phyloP scores from a whole-genome alignment of 2,888 invertebrate species.

The Chymomyza fuscimana region DNA sequence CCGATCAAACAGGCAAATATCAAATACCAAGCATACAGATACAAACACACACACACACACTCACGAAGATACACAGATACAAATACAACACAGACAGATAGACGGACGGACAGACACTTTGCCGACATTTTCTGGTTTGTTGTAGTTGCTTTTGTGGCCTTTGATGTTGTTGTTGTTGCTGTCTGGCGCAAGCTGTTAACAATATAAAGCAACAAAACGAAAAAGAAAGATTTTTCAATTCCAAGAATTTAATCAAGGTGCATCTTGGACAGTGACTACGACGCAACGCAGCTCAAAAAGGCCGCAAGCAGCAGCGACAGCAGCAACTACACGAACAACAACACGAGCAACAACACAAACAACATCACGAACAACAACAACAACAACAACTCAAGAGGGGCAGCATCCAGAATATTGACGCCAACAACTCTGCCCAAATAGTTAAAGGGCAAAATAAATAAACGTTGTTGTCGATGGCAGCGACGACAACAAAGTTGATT shows the following conservation, averaged over 20 bases:
- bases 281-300: constrained; percentile 27
- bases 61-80: background rate
- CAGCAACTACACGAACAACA: too few species aligned
- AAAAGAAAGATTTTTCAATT: constrained; percentile 45
- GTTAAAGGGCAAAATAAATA: constrained; percentile 66
- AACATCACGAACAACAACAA: background rate
- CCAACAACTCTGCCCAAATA: constrained; percentile 50
- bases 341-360: background rate
- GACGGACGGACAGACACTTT: background rate
- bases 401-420: constrained; percentile 14
- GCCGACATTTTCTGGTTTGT: background rate
- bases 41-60: background rate
- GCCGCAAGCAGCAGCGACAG: constrained; percentile 29
- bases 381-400: too few species aligned
- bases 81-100: too few species aligned
- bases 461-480: constrained; percentile 51
- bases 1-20: constrained; percentile 19
- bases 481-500: constrained; percentile 32
- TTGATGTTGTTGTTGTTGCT: constrained; percentile 13
- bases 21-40: constrained; percentile 16
- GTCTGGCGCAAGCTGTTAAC: constrained; percentile 28
- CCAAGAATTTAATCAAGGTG: constrained; percentile 67
- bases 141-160: constrained; percentile 9
- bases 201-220: background rate
- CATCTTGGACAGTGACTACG: constrained; percentile 30